Base-by-base conservation (phyloP, 2,797 vertebrate genomes). In the Odontamblyopus rebecca region DNA sequence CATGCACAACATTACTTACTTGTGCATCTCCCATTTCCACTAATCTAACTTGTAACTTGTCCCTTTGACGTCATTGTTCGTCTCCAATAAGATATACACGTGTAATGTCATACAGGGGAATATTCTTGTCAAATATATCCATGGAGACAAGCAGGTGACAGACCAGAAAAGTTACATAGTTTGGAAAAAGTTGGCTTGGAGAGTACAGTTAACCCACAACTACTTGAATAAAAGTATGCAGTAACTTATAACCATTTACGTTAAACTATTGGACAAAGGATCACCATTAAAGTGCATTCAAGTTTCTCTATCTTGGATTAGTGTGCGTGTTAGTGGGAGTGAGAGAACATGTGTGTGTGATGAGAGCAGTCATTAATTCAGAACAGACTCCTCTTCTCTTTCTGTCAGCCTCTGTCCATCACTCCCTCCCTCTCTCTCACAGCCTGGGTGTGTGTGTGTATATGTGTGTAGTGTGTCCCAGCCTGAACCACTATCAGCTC, bases 341-440 rank as follows among this genome's bases (percentile, higher is more conserved):
- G 69, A 73, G 73, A 83, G 82, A 85, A 85, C 84, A 89, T 90
- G 87, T 87, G 88, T 92, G 88, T 90, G 78, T 88, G 88, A 89
- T 83, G 89, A 92, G 92, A 87, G 82, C 83, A 81, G 83, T 90
- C 88, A 93, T 94, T 92, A 92, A 92, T 93, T 91, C 90, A 89
- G 85, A 87, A 81, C 88, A 89, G 86, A 82, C 85, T 77, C 74
- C 67, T 88, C 91, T 80, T 51, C 82, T 78, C 75, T 67, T 74
- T 88, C 87, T 84, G 80, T 86, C 85, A 80, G 82, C 81, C 80
- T 79, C 79, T 83, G 86, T 88, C 82, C 85, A 72, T 89, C 85
- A 86, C 78, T 77, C 69, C 75, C 72, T 82, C 74, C 77, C 81
- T 75, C 75, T 77, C 79, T 74, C 53, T 78, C 81, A 74, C 53